Conservation (phyloP, 2,113 vertebrate species). For the Carettochelys insculpta region DNA sequence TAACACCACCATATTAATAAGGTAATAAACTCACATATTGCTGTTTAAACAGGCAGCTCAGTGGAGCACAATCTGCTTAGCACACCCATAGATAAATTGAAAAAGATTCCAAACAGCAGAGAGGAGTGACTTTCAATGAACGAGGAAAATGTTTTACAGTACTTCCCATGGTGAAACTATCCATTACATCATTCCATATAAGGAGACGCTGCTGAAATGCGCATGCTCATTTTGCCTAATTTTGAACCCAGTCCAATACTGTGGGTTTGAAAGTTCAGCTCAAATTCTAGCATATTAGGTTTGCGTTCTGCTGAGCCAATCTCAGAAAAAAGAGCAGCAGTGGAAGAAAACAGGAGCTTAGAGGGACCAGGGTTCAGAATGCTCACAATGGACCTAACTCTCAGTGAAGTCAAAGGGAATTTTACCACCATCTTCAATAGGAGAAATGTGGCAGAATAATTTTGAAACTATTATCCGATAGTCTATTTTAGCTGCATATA, state of each 20-base stretch:
- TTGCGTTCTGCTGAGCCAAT: neutral
- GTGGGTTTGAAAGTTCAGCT: neutral
- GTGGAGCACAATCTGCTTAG: neutral
- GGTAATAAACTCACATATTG: neutral
- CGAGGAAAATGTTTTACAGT: neutral
- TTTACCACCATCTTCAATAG: neutral
- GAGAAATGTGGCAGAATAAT: neutral
- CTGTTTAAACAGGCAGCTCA: neutral
- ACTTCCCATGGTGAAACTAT: neutral
- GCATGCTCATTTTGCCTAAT: neutral
- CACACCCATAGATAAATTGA: neutral
- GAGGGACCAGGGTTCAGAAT: neutral
- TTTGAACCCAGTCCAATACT: neutral
- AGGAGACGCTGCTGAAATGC: neutral
- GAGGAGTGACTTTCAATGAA: neutral
- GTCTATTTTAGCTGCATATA: neutral
- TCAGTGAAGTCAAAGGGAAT: neutral
- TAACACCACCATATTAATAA: neutral
- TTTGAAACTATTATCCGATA: neutral
- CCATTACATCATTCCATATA: neutral
- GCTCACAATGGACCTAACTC: rapidly evolving
- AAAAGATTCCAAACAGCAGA: neutral
- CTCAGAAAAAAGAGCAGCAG: rapidly evolving
- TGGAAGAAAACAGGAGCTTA: neutral
- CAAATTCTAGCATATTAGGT: neutral